Base-by-base conservation (phyloP, 2,888 invertebrate species). In the Cephalotes varians region DNA sequence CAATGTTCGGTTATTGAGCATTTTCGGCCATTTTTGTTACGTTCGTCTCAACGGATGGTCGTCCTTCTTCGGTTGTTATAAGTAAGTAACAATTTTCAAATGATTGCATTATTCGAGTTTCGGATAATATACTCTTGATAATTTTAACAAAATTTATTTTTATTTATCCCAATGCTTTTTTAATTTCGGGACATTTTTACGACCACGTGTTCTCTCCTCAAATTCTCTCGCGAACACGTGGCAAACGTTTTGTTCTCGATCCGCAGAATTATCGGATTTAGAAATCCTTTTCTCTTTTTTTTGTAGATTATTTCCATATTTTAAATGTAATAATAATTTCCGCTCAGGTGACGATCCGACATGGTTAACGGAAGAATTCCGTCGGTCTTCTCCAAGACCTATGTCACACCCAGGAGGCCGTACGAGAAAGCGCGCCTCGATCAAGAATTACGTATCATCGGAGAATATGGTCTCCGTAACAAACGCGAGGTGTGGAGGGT, bases 401-500 rank as follows among this genome's bases (percentile, higher is more conserved):
- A 99, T 95, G 98, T 99, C 84, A 99, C 99, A 77, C 99, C 99
- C 81, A 97, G 99, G 92, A 98, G 99, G 95, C 99, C 99, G 73
- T 99, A 99, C 96, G 99, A 99, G 96, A 99, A 99, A 96, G 99
- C 99, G 91, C 99, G 99, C 96, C 96, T 99, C 88, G 99, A 99
- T 95, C 98, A 99, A 95, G 99, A 99, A 95, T 97, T 99, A 94
- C 99, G 99, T 95, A 98, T 99, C 95, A 99, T 99, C 93, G 99
- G 99, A 93, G 99, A 99, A 95, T 99, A 98, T 96, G 99, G 99
- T 95, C 97, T 99, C 74, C 97, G 99, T 90, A 99, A 99, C 96
- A 99, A 99, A 95, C 98, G 99, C 92, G 99, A 99, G 95, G 99
- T 99, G 88, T 99, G 99, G 99, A 96, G 99, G 88, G 99, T 99